Percentiles rank a stretch among this genome's conserved stretches.
phyloP scores from a whole-genome alignment of 1,140 invertebrate genomes.

The Musca vetustissima region DNA sequence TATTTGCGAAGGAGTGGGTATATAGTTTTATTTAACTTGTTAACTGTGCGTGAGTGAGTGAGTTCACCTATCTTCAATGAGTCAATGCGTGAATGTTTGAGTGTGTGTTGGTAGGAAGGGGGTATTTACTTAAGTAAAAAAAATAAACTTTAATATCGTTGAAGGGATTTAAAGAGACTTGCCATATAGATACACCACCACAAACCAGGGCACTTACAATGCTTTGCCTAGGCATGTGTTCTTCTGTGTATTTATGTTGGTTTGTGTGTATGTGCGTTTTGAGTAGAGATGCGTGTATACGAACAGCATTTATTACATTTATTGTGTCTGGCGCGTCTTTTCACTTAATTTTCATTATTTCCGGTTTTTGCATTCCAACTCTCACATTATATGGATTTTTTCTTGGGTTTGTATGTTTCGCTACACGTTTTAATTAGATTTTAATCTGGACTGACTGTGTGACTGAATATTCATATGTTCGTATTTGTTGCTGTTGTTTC shows the following conservation, averaged over 20 bases:
- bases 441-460: no score
- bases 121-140: neutral
- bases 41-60: no score
- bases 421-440: no score
- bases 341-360: constrained; percentile 22
- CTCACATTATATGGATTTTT: neutral
- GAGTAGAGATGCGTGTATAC: constrained; percentile 12
- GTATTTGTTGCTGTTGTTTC: neutral
- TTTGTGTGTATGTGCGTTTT: no score
- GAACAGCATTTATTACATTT: constrained; percentile 6
- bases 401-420: no score
- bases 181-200: neutral
- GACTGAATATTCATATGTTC: neutral
- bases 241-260: neutral
- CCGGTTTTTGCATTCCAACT: constrained; percentile 15
- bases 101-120: no score
- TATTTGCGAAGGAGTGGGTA: no score
- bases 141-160: constrained; percentile 13
- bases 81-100: neutral
- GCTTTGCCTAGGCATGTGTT: neutral
- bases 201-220: no score
- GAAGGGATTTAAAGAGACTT: constrained; percentile 5
- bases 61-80: no score
- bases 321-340: constrained; percentile 21
- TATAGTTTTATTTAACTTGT: no score